Evolutionary conservation across 2,888 invertebrate species (phyloP).

Genomic region (Bombylius major): DNA sequence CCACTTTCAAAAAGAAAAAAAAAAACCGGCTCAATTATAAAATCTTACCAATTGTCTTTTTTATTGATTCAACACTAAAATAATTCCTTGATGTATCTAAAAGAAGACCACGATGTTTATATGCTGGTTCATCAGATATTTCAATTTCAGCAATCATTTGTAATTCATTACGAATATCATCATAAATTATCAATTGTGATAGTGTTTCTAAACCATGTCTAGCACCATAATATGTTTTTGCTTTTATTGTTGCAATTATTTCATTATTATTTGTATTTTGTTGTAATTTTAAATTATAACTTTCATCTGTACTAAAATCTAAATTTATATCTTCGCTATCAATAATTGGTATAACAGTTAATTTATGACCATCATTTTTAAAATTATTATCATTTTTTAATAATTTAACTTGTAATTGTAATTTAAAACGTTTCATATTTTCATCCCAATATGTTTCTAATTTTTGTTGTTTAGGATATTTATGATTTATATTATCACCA

Average conservation of each 20-base stretch:
- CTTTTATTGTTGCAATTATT: constrained; percentile 39
- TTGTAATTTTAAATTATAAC: constrained; percentile 32
- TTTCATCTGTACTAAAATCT: constrained; percentile 43
- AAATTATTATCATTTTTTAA: constrained; percentile 7
- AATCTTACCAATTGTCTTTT: constrained; percentile 51
- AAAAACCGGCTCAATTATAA: neutral
- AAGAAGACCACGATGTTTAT: constrained; percentile 76
- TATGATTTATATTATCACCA: constrained; percentile 29
- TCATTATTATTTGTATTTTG: constrained; percentile 30
- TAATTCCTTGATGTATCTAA: constrained; percentile 88
- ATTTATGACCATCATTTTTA: constrained; percentile 33
- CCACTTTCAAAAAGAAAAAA: no score
- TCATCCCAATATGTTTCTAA: constrained; percentile 25
- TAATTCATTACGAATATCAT: constrained; percentile 34
- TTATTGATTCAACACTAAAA: constrained; percentile 56
- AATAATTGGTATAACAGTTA: constrained; percentile 32
- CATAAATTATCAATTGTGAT: constrained; percentile 32
- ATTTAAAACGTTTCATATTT: constrained; percentile 33
- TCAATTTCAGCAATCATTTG: constrained; percentile 49
- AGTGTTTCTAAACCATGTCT: constrained; percentile 50
- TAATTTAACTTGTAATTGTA: constrained; percentile 12
- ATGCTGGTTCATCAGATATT: constrained; percentile 67
- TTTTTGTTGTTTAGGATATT: constrained; percentile 21
- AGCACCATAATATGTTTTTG: constrained; percentile 47
- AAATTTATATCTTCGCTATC: constrained; percentile 25